Conservation (phyloP, 2,888 invertebrate species). For the Merodon equestris region DNA sequence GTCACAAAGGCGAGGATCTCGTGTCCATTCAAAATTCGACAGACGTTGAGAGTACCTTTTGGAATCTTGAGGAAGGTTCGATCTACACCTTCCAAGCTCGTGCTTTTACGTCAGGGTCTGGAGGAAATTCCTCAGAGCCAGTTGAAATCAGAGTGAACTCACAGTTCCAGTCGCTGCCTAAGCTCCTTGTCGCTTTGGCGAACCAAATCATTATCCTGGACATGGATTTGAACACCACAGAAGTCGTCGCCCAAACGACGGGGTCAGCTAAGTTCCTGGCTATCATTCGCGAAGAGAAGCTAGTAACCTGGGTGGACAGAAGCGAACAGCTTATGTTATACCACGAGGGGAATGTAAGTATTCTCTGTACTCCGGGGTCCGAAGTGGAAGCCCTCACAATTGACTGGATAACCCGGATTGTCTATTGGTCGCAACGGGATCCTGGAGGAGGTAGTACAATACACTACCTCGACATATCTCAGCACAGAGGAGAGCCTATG, state of each 20-base stretch:
- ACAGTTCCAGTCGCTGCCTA: slow-evolving; percentile 88
- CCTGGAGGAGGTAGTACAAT: slow-evolving; percentile 80
- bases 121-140: slow-evolving; percentile 84
- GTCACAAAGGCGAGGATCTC: slow-evolving; percentile 81
- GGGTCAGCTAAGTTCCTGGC: slow-evolving; percentile 84
- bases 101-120: slow-evolving; percentile 89
- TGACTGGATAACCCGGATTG: slow-evolving; percentile 92
- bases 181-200: slow-evolving; percentile 85
- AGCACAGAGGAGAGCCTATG: slow-evolving; percentile 80
- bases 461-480: slow-evolving; percentile 84
- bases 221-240: slow-evolving; percentile 84
- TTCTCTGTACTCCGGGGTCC: slow-evolving; percentile 81
- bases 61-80: slow-evolving; percentile 81
- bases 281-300: slow-evolving; percentile 83
- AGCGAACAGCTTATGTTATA: slow-evolving; percentile 77
- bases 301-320: slow-evolving; percentile 89
- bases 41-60: slow-evolving; percentile 79
- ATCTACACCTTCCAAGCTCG: slow-evolving; percentile 87
- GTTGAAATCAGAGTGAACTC: slow-evolving; percentile 82
- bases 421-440: slow-evolving; percentile 88
- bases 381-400: slow-evolving; percentile 85
- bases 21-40: slow-evolving; percentile 79
- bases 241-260: slow-evolving; percentile 83
- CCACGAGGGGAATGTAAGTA: slow-evolving; percentile 74
- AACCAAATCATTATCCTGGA: slow-evolving; percentile 88